Evolutionary conservation across 2,113 vertebrate species (phyloP).

Genomic region (Chlorodrepanis virens): DNA sequence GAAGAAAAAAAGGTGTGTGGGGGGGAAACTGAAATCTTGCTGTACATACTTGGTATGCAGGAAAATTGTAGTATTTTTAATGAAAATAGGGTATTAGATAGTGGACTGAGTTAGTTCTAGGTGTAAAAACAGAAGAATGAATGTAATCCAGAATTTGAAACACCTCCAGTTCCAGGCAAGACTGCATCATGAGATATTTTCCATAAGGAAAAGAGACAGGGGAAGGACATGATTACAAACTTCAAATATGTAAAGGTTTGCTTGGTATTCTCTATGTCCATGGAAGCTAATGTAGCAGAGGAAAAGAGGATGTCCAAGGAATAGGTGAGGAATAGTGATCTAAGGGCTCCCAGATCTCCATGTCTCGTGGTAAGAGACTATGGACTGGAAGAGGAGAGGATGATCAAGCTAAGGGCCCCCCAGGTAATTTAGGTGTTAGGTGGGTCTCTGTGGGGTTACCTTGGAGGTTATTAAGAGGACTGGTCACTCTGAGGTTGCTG

Average conservation of each 20-base stretch:
- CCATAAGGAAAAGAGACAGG: not conserved
- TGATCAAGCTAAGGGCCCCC: not conserved
- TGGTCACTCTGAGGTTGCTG: not conserved
- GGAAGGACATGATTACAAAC: not conserved
- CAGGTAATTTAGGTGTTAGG: not conserved
- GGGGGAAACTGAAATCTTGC: not conserved
- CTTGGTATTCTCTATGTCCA: not conserved
- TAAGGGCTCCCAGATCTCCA: not conserved
- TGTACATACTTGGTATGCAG: not conserved
- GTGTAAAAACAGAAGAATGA: not conserved
- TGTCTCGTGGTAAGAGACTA: not conserved
- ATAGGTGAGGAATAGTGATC: not conserved
- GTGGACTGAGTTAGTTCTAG: not conserved
- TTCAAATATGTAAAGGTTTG: not conserved
- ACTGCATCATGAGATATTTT: not conserved
- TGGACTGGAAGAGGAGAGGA: not conserved
- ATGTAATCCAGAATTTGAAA: not conserved
- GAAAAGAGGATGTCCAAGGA: not conserved
- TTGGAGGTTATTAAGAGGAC: not conserved
- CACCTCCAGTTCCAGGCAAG: not conserved
- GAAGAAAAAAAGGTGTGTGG: accelerated
- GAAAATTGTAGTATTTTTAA: not conserved
- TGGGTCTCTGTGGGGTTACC: not conserved
- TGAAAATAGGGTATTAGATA: not conserved
- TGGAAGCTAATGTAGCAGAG: not conserved